A percentile compares a stretch with the other conserved stretches of the same genome.
Evolutionary conservation across 2,888 invertebrate genomes (phyloP).

Genomic region (Agapostemon virescens): DNA sequence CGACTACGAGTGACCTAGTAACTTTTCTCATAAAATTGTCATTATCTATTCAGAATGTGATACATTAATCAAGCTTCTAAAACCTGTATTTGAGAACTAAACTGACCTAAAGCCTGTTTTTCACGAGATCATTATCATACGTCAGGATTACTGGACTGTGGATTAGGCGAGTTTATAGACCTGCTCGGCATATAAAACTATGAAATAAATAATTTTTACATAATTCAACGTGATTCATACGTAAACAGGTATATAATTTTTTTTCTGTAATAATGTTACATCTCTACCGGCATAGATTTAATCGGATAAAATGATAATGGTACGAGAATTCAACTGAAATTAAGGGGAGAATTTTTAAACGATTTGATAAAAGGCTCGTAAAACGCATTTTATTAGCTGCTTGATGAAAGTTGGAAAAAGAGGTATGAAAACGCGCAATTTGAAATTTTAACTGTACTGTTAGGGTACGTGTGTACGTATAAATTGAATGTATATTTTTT

Average conservation of each 20-base stretch:
- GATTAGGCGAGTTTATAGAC: constrained; percentile 2
- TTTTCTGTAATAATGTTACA: background rate
- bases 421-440: too few species aligned
- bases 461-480: too few species aligned
- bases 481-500: too few species aligned
- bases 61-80: background rate
- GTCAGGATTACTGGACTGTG: background rate
- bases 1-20: background rate
- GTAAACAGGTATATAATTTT: background rate
- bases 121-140: background rate
- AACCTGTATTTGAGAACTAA: background rate
- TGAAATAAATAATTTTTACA: background rate
- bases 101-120: constrained; percentile 2
- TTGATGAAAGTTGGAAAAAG: too few species aligned
- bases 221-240: background rate
- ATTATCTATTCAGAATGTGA: background rate
- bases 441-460: too few species aligned
- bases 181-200: background rate
- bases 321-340: too few species aligned
- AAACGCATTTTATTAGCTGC: too few species aligned
- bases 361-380: background rate
- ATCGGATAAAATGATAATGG: background rate
- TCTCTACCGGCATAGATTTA: background rate
- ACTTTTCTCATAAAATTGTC: background rate
- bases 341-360: background rate